Base-by-base conservation (phyloP, 2,113 vertebrate genomes). In the Agapornis roseicollis region DNA sequence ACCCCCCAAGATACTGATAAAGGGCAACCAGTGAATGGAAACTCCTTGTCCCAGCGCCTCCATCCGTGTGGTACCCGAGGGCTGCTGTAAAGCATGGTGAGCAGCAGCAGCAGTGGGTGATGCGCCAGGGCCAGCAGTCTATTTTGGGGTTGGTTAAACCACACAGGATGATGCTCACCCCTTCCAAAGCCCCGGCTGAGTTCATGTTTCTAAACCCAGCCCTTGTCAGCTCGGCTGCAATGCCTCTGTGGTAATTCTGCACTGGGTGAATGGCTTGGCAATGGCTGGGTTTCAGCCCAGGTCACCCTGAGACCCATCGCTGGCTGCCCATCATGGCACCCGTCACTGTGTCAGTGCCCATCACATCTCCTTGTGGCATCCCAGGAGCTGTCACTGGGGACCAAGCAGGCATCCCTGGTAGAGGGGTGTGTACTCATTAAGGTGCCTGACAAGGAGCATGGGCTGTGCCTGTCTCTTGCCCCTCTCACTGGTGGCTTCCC, bases 341-440 rank as follows among this genome's bases (percentile, higher is more conserved):
- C 24, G 27, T 44, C 44, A 10, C 27, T 3, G 17, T 41, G 76
- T 27, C 58, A 10, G 33, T 1, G 3, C 53, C 72, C 12, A 2
- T 17, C 12, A 2, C 28, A 0, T 71, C 52, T 60, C 41, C 52
- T 35, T 1, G 2, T 20, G 39, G 35, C 47, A 25, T 17, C 23
- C 27, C 5, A 3, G 25, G 12, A 5, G 31, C 24, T 47, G 52
- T 3, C 47, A 20, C 11, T 20, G 22, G 18, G 10, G 23, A 23
- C 18, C 0, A 0, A 24, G 23, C 52, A 39, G 58, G 47, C 23
- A 56, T 3, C 35, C 25, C 22, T 0, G 13, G 2, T 6, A 0
- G 5, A 28, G 27, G 13, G 39, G 7, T 71, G 39, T 87, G 15
- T 18, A 1, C 50, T 49, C 2, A 0, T 33, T 49, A 6, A 35